These are phyloP conservation scores for Sinonovacula constricta DNA, from an alignment of 1,140 invertebrate genomes.

Conservation along the genomic window DNA sequence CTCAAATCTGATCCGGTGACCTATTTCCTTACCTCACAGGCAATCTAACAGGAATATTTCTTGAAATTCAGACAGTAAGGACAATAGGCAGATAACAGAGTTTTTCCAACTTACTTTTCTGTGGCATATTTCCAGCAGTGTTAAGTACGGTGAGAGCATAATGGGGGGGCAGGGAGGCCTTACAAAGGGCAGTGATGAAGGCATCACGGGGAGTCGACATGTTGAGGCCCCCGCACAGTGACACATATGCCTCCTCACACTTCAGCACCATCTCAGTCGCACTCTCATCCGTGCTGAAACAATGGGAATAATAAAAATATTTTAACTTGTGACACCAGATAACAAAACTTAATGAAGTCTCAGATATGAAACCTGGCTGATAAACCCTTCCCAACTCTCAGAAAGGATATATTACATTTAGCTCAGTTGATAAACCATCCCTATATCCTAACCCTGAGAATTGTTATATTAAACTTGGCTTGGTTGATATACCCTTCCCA, in stretches of 20 bases:
- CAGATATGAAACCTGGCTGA: no score
- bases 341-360: not conserved
- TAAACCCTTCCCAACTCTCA: no score
- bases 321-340: not conserved
- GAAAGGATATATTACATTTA: no score
- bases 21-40: no score
- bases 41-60: no score
- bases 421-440: no score
- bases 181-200: slow-evolving; percentile 95
- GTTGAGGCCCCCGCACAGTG: slow-evolving; percentile 87
- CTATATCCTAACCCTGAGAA: no score
- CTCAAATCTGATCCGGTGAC: no score
- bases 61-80: no score
- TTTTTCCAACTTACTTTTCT: slow-evolving; percentile 62
- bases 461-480: no score
- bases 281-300: slow-evolving; percentile 91
- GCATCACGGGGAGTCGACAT: slow-evolving; percentile 90
- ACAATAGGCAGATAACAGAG: no score
- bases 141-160: slow-evolving; percentile 94
- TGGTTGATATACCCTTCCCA: no score
- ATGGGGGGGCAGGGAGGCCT: slow-evolving; percentile 95
- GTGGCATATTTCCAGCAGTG: slow-evolving; percentile 51
- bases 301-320: not conserved
- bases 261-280: slow-evolving; percentile 93
- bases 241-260: slow-evolving; percentile 91